Base-by-base conservation (phyloP, 2,888 invertebrate species). In the Tridacna gigas region DNA sequence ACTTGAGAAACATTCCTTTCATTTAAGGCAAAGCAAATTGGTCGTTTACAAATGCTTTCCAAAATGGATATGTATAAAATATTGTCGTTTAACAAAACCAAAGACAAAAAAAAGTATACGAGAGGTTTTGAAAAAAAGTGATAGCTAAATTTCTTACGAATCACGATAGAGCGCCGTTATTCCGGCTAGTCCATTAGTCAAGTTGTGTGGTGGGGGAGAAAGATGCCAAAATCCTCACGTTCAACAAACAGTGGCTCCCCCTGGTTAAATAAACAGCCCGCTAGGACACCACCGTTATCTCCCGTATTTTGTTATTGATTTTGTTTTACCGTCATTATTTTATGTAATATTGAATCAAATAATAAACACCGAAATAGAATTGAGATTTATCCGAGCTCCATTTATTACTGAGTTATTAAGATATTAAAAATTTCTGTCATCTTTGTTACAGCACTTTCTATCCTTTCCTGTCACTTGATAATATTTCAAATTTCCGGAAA, bases 321-420 rank as follows among this genome's bases (percentile, higher is more conserved):
- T 69, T 45, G 69, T 18, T 25, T 28, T 28, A 47, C 12, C n/a
- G 18, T n/a, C 69, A 69, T 69, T 47, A 69, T 45, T 69, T 69
- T 20, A 28, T 28, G 28, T 47, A 18, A 69, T 69, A 69, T 69
- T 69, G 69, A 69, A 69, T 69, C 18, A 69, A 45, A 47, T 45
- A 28, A 69, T 47, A 47, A 47, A 69, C 69, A 69, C 4, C 45
- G 69, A 5, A 45, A 69, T 69, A 45, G 45, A 69, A 47, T 69
- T 69, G 37, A 37, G 37, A 37, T 37, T 37, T 37, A 37, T 37
- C 37, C 60, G 20, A 3, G 60, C 20, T 60, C 60, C 60, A 60
- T 60, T 60, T 60, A 60, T 60, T 60, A 60, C n/a, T 60, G n/a
- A 18, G 60, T 60, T 60, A 60, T 60, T 18, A 60, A 60, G 60